phyloP scores from a whole-genome alignment of 1,140 invertebrate species.

The Pteromalus puparum region DNA sequence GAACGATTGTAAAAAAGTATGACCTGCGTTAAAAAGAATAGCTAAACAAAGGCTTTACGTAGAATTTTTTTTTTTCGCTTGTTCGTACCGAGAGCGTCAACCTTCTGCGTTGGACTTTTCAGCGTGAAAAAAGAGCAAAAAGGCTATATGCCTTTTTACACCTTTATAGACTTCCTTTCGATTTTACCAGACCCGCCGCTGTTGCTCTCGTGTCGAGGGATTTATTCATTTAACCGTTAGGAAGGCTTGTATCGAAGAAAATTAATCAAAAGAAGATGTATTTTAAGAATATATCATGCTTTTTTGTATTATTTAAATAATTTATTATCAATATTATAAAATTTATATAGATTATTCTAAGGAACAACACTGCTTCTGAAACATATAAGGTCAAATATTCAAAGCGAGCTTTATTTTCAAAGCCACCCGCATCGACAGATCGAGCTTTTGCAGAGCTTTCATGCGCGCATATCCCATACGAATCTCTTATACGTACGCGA shows the following conservation, averaged over 20 bases:
- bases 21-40: background rate
- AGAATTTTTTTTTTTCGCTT: background rate
- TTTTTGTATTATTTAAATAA: too few relatives aligned
- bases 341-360: too few relatives aligned
- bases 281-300: too few relatives aligned
- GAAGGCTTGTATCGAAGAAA: too few relatives aligned
- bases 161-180: background rate
- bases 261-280: too few relatives aligned
- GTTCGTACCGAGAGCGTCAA: background rate
- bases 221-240: too few relatives aligned
- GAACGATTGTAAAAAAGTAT: background rate
- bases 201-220: too few relatives aligned
- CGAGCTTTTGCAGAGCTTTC: background rate
- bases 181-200: background rate
- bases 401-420: background rate
- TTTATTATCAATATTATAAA: too few relatives aligned
- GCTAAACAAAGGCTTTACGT: constrained; percentile 9
- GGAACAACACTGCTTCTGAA: too few relatives aligned
- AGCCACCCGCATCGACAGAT: background rate
- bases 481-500: background rate
- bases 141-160: background rate
- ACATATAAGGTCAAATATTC: background rate
- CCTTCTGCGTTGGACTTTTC: background rate
- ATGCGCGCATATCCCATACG: background rate
- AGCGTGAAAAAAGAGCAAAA: background rate